Evolutionary conservation across 2,797 vertebrate species (phyloP).

Genomic region (Podargus strigoides): DNA sequence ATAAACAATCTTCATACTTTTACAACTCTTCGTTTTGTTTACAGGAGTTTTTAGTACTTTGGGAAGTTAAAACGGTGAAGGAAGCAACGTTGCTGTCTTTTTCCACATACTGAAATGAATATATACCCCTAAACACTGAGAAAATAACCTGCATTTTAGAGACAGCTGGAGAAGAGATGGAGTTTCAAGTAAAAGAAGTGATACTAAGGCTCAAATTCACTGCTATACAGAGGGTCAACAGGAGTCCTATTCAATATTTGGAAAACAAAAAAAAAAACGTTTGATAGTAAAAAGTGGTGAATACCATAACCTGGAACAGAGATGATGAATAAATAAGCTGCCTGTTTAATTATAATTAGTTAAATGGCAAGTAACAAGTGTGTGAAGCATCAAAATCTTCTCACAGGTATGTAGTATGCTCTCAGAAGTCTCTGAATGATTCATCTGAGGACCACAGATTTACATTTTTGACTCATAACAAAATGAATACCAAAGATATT

Average conservation of each 20-base stretch:
- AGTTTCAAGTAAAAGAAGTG: neutral
- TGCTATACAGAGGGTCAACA: neutral
- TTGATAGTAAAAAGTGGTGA: neutral
- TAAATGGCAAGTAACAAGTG: neutral
- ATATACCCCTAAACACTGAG: neutral
- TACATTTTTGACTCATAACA: neutral
- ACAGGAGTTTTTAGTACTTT: neutral
- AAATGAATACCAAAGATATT: neutral
- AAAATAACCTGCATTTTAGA: neutral
- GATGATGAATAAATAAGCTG: neutral
- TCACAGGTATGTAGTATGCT: neutral
- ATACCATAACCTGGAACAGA: neutral
- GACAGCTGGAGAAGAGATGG: neutral
- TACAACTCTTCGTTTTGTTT: neutral
- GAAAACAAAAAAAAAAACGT: neutral
- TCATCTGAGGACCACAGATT: neutral
- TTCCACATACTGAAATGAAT: neutral
- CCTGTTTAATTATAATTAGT: neutral
- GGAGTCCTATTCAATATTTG: neutral
- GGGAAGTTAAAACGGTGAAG: neutral
- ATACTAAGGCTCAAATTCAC: neutral
- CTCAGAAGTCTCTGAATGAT: neutral
- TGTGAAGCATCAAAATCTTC: neutral
- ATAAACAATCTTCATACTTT: neutral
- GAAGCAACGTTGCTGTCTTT: neutral